Evolutionary conservation across 2,797 vertebrate genomes (phyloP).

Genomic region (Myotis myotis): DNA sequence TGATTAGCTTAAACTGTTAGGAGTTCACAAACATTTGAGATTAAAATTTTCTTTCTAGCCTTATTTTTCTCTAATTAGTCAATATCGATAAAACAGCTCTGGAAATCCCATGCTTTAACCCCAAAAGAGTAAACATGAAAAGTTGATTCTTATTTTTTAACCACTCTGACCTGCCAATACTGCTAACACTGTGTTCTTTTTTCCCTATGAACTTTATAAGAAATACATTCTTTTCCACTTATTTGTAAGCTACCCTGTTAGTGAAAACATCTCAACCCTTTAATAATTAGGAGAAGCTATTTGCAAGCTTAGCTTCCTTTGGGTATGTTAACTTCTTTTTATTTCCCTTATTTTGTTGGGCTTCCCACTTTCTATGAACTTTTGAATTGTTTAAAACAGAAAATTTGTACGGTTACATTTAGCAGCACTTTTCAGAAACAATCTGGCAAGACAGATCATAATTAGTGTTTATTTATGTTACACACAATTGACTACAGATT

Average conservation of each 20-base stretch:
- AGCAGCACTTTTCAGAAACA: slow-evolving; percentile 22
- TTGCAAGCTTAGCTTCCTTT: not conserved
- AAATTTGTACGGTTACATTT: not conserved
- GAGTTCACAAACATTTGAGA: not conserved
- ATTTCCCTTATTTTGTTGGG: not conserved
- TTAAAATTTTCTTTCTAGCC: slow-evolving; percentile 6
- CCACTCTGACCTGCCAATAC: not conserved
- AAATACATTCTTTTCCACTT: not conserved
- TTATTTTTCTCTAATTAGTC: not conserved
- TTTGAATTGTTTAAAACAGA: slow-evolving; percentile 18
- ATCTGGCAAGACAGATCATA: not conserved
- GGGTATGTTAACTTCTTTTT: not conserved
- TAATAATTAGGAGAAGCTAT: not conserved
- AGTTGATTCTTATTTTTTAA: not conserved
- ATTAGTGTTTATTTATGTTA: slow-evolving; percentile 39
- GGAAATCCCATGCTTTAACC: slow-evolving; percentile 1
- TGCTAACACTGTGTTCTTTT: not conserved
- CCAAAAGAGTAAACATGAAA: slow-evolving; percentile 16
- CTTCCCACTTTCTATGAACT: slow-evolving; percentile 24
- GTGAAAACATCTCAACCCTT: not conserved
- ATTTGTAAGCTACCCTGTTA: not conserved
- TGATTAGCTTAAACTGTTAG: not conserved
- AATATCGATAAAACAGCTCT: not conserved
- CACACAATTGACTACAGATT: not conserved
- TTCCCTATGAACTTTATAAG: not conserved